phyloP scores from a whole-genome alignment of 2,797 vertebrate genomes.

The Argentina silus region DNA sequence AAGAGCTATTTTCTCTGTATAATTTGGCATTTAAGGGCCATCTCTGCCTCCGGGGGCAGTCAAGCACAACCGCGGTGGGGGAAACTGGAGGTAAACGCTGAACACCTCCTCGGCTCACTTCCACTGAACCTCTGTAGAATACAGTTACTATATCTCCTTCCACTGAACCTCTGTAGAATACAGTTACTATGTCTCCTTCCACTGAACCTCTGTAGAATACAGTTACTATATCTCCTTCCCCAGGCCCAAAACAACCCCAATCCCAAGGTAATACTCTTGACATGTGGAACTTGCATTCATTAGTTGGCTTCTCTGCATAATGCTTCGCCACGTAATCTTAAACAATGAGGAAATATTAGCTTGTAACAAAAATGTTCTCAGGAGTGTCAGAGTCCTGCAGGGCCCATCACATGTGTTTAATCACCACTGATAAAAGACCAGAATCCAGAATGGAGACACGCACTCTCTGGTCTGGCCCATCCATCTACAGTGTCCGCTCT shows the following conservation, averaged over 20 bases:
- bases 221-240: not conserved
- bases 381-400: not conserved
- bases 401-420: constrained; percentile 12
- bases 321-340: not conserved
- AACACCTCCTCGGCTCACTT: not conserved
- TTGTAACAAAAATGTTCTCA: not conserved
- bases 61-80: constrained; percentile 1
- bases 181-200: no score
- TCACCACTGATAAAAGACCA: not conserved
- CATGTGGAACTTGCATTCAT: not conserved
- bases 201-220: constrained; percentile 3
- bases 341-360: no score
- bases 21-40: constrained; percentile 18
- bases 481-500: constrained; percentile 2
- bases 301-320: not conserved
- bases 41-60: not conserved
- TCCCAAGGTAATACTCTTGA: not conserved
- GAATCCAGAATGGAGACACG: no score
- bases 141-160: not conserved
- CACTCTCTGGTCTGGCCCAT: not conserved
- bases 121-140: not conserved
- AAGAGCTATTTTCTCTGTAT: not conserved
- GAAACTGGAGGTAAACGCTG: not conserved
- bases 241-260: not conserved
- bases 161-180: no score